Evolutionary conservation across 2,888 invertebrate genomes (phyloP), one percentile per base, ranked within the genome.

Genomic region (Melinopterus prodromus): DNA sequence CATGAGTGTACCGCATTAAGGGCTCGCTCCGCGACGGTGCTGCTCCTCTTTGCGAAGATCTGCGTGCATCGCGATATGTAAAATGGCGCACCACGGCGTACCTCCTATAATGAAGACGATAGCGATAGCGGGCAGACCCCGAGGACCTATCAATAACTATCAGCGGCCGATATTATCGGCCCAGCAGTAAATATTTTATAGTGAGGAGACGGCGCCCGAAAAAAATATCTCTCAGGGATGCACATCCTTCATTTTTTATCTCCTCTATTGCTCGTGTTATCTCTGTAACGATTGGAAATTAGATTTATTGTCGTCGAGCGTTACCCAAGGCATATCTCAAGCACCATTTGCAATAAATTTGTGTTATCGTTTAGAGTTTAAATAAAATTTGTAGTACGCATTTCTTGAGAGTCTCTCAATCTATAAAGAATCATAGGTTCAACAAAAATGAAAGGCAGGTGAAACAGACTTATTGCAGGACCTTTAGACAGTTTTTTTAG

Each of bases 41-140:
- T 53, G 53, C 53, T 53, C 53, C 53, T 53, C 53, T 74, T 37
- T 86, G 88, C 87, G 87, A 88, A 86, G 87, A 88, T 88, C 88
- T 87, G 87, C 89, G 88, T 88, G 88, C 88, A 89, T 89, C 89
- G 87, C 86, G 88, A 88, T 89, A 89, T 89, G 89, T 89, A 88
- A 88, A 89, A 88, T 87, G 88, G 88, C 87, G 86, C 87, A 83
- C 86, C 85, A 87, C 81, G 82, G 53, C 53, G 53, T 53, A 9
- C 53, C 12, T 53, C 9, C 2, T 53, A 53, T 83, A 84, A 84
- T 84, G 84, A 84, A 84, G 84, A 84, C 83, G 77, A 79, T 74
- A 74, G 79, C 80, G 83, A 83, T 83, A 83, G 81, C 82, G 77
- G 77, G 71, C 74, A 74, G 77, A 79, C 70, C 75, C 76, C 77